phyloP scores from a whole-genome alignment of 2,888 invertebrate genomes.

The Deroplatys truncata region DNA sequence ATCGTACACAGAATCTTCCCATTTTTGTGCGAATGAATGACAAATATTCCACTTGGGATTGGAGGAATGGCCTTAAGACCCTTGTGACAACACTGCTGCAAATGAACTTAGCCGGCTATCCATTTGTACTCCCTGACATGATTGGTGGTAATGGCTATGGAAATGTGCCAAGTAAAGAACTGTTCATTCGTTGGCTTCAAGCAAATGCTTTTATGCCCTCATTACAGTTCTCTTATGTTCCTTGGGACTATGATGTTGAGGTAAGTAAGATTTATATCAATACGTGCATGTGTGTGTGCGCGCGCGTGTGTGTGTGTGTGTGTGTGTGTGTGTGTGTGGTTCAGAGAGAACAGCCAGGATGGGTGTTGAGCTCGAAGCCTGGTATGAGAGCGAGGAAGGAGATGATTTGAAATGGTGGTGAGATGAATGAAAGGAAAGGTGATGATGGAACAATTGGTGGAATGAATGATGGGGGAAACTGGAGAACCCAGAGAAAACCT shows the following conservation, averaged over 20 bases:
- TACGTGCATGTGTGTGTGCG: too few species aligned
- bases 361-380: too few species aligned
- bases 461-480: too few species aligned
- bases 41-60: constrained; percentile 64
- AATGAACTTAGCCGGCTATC: constrained; percentile 54
- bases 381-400: too few species aligned
- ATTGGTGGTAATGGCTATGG: constrained; percentile 64
- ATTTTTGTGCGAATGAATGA: constrained; percentile 75
- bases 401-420: too few species aligned
- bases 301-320: too few species aligned
- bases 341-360: too few species aligned
- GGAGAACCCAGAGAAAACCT: too few species aligned
- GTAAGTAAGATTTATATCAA: too few species aligned
- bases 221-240: constrained; percentile 65
- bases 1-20: constrained; percentile 65
- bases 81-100: constrained; percentile 68
- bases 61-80: constrained; percentile 64
- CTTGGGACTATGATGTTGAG: constrained; percentile 71
- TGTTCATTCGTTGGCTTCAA: constrained; percentile 75
- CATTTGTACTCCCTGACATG: constrained; percentile 76
- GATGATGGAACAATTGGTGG: too few species aligned
- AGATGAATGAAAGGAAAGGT: too few species aligned
- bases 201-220: constrained; percentile 69
- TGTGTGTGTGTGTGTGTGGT: too few species aligned
- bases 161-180: constrained; percentile 56